Base-by-base conservation (phyloP, 2,797 vertebrate genomes). In the Pipistrellus pipistrellus region DNA sequence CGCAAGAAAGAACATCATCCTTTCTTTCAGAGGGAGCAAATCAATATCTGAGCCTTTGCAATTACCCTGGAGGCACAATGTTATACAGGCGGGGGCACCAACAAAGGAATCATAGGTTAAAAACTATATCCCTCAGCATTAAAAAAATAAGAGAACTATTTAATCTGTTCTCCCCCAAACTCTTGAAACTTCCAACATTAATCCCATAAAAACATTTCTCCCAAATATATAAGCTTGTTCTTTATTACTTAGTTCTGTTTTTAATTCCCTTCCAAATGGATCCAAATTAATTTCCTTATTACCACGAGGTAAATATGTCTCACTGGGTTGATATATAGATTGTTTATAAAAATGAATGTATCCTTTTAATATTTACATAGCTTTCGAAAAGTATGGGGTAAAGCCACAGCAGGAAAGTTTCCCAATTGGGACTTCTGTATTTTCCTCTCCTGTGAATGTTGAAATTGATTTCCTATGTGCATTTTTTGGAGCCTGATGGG, bases 381-480 rank as follows among this genome's bases (percentile, higher is more conserved):
- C 82, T 96, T 76, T 95, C 94, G 41, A 73, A 85, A 97, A 64
- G 12, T 41, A 77, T 46, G 87, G 94, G 62, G 23, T 51, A 96
- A 97, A 94, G 51, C 12, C 57, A 53, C 88, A 93, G 78, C 41
- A 95, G n/a, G 75, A 38, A 25, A 84, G 38, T 94, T 96, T 95
- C 85, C 96, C n/a, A 41, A 11, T 55, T 75, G 46, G 46, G 38
- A 90, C 4, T 77, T 68, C 4, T 93, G 91, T 94, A 76, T 82
- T 97, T 97, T 94, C 32, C 55, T 97, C 80, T 95, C 48, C 82
- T 90, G 85, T 97, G 81, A 97, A 94, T 73, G 83, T 1, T 96
- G 77, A 97, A 96, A 98, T 91, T 90, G 95, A 97, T 97, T 98
- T 97, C 85, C 75, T 66, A 38, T 94, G 85, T 97, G 64, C 78